Evolutionary conservation across 2,888 invertebrate species (phyloP).

Genomic region (Tachystola acroxantha): DNA sequence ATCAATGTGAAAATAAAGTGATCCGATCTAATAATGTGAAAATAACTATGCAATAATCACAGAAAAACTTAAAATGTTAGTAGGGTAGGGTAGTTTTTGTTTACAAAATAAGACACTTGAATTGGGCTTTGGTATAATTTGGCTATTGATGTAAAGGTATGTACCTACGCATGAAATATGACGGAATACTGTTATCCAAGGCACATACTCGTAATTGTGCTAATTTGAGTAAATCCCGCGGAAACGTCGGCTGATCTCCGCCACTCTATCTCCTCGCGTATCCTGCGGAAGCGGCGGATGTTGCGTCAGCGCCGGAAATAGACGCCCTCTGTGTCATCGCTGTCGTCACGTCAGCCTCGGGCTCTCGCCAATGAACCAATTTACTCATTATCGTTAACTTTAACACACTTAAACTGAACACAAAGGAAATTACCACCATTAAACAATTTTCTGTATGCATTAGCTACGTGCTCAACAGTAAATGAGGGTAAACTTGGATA

Average conservation of each 20-base stretch:
- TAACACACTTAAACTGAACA: background rate
- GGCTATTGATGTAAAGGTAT: too few species aligned
- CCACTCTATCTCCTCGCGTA: slow-evolving; percentile 41
- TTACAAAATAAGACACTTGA: too few species aligned
- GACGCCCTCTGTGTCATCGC: slow-evolving; percentile 70
- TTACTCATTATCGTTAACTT: slow-evolving; percentile 13
- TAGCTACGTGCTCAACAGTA: slow-evolving; percentile 31
- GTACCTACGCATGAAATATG: too few species aligned
- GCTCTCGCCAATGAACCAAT: slow-evolving; percentile 18
- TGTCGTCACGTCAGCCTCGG: slow-evolving; percentile 22
- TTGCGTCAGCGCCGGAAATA: slow-evolving; percentile 74
- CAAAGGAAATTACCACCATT: slow-evolving; percentile 39
- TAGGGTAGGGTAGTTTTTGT: too few species aligned
- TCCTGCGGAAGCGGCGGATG: slow-evolving; percentile 70
- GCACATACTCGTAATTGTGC: too few species aligned
- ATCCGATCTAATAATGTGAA: too few species aligned
- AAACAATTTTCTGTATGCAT: slow-evolving; percentile 14
- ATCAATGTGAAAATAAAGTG: too few species aligned
- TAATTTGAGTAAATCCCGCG: slow-evolving; percentile 45
- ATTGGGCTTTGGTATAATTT: too few species aligned
- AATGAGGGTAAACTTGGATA: slow-evolving; percentile 17
- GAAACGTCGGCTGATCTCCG: slow-evolving; percentile 56
- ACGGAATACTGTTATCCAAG: too few species aligned
- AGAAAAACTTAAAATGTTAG: too few species aligned
- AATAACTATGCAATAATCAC: too few species aligned